A percentile compares a stretch with the other conserved stretches of the same genome.
Conservation (phyloP, 2,888 invertebrate species). For the Noctua janthe region DNA sequence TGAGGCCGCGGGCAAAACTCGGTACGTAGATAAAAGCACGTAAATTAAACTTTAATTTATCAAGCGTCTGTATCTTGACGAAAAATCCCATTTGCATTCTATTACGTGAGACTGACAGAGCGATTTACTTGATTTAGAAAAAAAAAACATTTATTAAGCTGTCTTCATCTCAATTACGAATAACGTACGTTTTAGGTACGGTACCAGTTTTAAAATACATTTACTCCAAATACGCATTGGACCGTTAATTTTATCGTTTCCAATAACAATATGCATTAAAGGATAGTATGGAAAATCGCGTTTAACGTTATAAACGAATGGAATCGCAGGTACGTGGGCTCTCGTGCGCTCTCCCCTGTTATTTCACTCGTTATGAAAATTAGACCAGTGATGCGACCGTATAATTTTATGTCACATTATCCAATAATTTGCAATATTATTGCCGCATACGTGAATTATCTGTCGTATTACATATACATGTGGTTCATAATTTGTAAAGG, state of each 20-base stretch:
- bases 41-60: conserved; percentile 68
- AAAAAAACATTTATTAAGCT: conserved; percentile 68
- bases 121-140: conserved; percentile 70
- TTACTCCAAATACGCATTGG: conserved; percentile 40
- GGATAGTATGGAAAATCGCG: conserved; percentile 57
- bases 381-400: conserved; percentile 71
- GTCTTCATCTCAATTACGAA: conserved; percentile 56
- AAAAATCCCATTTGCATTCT: conserved; percentile 73
- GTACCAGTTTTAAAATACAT: conserved; percentile 58
- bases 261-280: conserved; percentile 64
- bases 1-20: conserved; percentile 42
- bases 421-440: conserved; percentile 74
- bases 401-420: conserved; percentile 75
- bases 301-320: conserved; percentile 62
- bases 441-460: conserved; percentile 69
- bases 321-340: conserved; percentile 52
- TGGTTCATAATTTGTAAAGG: conserved; percentile 58
- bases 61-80: conserved; percentile 65
- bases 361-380: conserved; percentile 77
- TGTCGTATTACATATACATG: conserved; percentile 47
- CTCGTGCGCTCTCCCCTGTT: conserved; percentile 65
- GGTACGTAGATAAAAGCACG: conserved; percentile 46
- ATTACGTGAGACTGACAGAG: conserved; percentile 73
- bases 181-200: conserved; percentile 51
- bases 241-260: conserved; percentile 61